Base-by-base conservation (phyloP, 1,140 invertebrate genomes). In the Maniola jurtina region DNA sequence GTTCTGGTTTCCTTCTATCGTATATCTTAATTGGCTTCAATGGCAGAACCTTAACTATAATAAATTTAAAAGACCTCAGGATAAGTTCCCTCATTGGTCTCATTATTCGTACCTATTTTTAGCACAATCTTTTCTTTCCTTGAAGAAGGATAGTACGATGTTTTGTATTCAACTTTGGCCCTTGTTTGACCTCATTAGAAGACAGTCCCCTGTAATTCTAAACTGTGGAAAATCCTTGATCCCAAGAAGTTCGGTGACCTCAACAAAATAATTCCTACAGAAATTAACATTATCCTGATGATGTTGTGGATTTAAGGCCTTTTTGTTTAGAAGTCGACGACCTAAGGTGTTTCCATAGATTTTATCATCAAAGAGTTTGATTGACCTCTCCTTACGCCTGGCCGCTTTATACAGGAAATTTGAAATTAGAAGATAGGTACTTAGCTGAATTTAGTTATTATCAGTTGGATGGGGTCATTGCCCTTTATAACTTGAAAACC, bases 261-360 rank as follows among this genome's bases (percentile, higher is more conserved):
- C 33, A 34, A 55, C 52, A 34, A 55, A 55, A 55, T 1, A 55
- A 13, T 34, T 55, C 25, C 25, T 34, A 2, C 2, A 34, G 52
- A 55, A 5, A 35, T 55, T 33, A 55, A 4, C 33, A 34, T 34
- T 55, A 55, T 33, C 52, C 52, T 25, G 33, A 55, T 33, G 16
- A 55, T 55, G 15, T 50, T 50, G 14, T 50, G 16, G 52, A 55
- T 34, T 55, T 55, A n/a, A 55, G 52, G 52, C 16, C 6, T 10
- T 7, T 5, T 55, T 34, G 48, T 25, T 52, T 25, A 52, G 0
- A 52, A 14, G 48, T 4, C 52, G 13, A 14, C 6, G 52, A 34
- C 52, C 52, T 33, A 0, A 55, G 25, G 13, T 10, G 7, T 11
- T 8, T 52, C 14, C 5, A 6, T 7, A 52, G 15, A 9, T 16